Evolutionary conservation across 2,888 invertebrate species (phyloP).

Genomic region (Lithosia quadra): DNA sequence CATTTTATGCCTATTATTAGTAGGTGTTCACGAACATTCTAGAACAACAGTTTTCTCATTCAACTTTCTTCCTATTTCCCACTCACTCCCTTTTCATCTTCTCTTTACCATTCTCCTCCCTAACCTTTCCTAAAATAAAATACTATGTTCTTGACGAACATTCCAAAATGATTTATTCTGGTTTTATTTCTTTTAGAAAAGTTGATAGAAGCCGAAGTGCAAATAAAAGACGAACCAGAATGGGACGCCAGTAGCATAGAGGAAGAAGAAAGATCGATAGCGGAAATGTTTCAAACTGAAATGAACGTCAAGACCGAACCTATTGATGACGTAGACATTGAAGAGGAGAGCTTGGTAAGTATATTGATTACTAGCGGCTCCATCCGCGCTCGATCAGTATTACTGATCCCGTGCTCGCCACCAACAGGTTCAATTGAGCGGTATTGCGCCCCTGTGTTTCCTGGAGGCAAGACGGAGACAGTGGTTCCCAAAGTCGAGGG

Average conservation of each 20-base stretch:
- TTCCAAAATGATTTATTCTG: not conserved
- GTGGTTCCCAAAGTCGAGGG: too few species aligned
- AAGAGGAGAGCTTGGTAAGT: constrained; percentile 82
- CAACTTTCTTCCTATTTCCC: not conserved
- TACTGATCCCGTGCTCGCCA: not conserved
- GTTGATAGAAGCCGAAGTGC: constrained; percentile 63
- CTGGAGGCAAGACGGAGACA: too few species aligned
- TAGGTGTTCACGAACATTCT: too few species aligned
- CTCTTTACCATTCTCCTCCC: not conserved
- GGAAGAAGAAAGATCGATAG: constrained; percentile 89
- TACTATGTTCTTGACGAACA: too few species aligned
- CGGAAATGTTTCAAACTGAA: constrained; percentile 89
- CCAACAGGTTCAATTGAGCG: too few species aligned
- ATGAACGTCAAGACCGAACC: constrained; percentile 90
- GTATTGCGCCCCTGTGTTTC: too few species aligned
- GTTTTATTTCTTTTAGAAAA: constrained; percentile 18
- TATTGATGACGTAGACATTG: constrained; percentile 85
- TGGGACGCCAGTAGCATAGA: constrained; percentile 89
- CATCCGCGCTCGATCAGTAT: not conserved
- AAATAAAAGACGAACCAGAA: constrained; percentile 86
- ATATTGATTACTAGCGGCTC: not conserved
- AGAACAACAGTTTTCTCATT: not conserved
- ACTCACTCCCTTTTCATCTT: not conserved
- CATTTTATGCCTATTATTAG: too few species aligned
- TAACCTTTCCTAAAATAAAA: too few species aligned